Base-by-base conservation (phyloP, 2,888 invertebrate species). In the Catocala sponsa region DNA sequence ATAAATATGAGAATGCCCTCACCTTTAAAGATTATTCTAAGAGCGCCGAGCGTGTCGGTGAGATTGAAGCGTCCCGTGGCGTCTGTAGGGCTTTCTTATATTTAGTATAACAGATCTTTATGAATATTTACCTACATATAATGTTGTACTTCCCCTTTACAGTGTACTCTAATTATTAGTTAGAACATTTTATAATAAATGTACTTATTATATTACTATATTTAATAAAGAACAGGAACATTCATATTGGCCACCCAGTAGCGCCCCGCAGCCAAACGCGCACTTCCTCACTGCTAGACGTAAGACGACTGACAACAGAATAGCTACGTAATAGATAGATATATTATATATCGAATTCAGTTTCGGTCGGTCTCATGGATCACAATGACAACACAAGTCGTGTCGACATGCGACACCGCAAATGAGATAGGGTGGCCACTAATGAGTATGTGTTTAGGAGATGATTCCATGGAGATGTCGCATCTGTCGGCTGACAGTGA, bases 91-190 rank as follows among this genome's bases (percentile, higher is more conserved):
- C 76, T 78, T 84, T 82, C 83, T 87, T 82, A 80, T 83, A 85
- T 85, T 84, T 82, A 81, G 63, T 72, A 78, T 79, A 84, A 80
- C 71, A 77, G 59, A 58, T 65, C 62, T 76, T 71, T 77, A 69
- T 81, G 71, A 82, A 82, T 81, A 83, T 88, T 85, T 86, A 76
- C 83, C 83, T 76, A 80, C 72, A 66, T 65, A 58, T 63, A 67
- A 65, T 72, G 50, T 74, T 72, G 79, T 83, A 83, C 77, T 82
- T 82, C 82, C 80, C 81, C 81, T 86, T 89, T 88, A 82, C 74
- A 78, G 80, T 85, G 78, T 89, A 87, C 75, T 83, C 78, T 60
- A 76, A 80, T 78, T 74, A 82, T 84, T 80, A 84, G 80, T 83
- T 84, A 87, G 83, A 81, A 73, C 76, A 73, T 83, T 87, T 85